A percentile compares a stretch with the other conserved stretches of the same genome.
phyloP scores from a whole-genome alignment of 2,797 vertebrate species.

The Sebastes itinus region DNA sequence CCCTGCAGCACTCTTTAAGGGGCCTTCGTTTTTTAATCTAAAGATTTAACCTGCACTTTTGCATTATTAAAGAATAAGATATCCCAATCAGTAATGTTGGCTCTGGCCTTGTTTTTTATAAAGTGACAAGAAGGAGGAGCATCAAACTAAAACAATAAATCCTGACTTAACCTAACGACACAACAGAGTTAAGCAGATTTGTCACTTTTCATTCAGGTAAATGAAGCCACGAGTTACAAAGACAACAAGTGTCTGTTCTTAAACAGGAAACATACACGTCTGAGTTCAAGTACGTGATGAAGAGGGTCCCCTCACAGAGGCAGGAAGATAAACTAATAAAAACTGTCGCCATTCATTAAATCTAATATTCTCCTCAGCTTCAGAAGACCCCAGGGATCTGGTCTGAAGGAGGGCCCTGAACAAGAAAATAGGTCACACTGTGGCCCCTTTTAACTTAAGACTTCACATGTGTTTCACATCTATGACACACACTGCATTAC shows the following conservation, averaged over 20 bases:
- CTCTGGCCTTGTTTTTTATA: background rate
- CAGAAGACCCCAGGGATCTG: constrained; percentile 16
- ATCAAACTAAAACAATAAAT: constrained; percentile 10
- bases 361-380: constrained; percentile 4
- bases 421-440: constrained; percentile 28
- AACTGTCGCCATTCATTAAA: constrained; percentile 33
- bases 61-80: background rate
- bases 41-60: background rate
- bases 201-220: constrained; percentile 47
- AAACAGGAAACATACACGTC: constrained; percentile 16
- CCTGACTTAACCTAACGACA: constrained; percentile 11
- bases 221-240: background rate
- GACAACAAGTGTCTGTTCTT: constrained; percentile 2
- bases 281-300: constrained; percentile 13
- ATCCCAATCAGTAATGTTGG: background rate
- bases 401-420: background rate
- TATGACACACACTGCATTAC: background rate
- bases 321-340: constrained; percentile 32
- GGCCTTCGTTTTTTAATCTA: background rate
- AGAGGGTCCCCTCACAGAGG: constrained; percentile 12
- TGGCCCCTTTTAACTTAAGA: constrained; percentile 37
- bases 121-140: background rate
- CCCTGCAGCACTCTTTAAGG: background rate
- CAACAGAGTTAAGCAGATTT: constrained; percentile 44
- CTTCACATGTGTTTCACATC: constrained; percentile 54